Evolutionary conservation across 2,113 vertebrate genomes (phyloP), one percentile per base, ranked within the genome.

Genomic region (Heloderma charlesbogerti): DNA sequence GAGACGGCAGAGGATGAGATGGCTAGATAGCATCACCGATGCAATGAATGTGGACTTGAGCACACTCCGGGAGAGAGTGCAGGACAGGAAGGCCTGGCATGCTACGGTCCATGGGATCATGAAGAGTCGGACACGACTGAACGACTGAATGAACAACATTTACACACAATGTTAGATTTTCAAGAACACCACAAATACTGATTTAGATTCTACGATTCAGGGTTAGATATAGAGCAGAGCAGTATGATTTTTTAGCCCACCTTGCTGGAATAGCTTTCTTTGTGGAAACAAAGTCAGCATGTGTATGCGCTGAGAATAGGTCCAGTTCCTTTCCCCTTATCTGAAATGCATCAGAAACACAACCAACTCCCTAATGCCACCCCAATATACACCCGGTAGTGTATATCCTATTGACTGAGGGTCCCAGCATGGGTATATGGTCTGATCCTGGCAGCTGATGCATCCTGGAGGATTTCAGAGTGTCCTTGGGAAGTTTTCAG

Each of bases 141-240:
- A n/a, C n/a, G n/a, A n/a, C n/a, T n/a, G n/a, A n/a, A n/a, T n/a
- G n/a, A n/a, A n/a, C n/a, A n/a, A n/a, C n/a, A n/a, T 57, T 89
- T 54, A 71, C 45, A 72, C 75, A 79, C 16, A 89, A 85, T 54
- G 22, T 86, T 72, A 74, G 69, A 74, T 74, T 29, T 89, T 54
- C 66, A 71, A 82, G 78, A 54, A 40, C n/a, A n/a, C 40, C 34
- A 69, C 45, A 40, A 57, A 82, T 67, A 57, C 16, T 40, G 66
- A 37, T 71, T 82, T 40, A 89, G 78, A 72, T 51, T 81, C 13
- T 54, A 25, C 9, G 12, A 27, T 54, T 69, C 15, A 40, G 51
- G 22, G 34, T 51, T 71, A 86, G 31, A n/a, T 86, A 89, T 6
- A 57, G 78, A 89, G 16, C 27, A 40, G 63, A 54, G 45, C 34